Evolutionary conservation across 2,888 invertebrate species (phyloP).

Genomic region (Epinotia bilunana): DNA sequence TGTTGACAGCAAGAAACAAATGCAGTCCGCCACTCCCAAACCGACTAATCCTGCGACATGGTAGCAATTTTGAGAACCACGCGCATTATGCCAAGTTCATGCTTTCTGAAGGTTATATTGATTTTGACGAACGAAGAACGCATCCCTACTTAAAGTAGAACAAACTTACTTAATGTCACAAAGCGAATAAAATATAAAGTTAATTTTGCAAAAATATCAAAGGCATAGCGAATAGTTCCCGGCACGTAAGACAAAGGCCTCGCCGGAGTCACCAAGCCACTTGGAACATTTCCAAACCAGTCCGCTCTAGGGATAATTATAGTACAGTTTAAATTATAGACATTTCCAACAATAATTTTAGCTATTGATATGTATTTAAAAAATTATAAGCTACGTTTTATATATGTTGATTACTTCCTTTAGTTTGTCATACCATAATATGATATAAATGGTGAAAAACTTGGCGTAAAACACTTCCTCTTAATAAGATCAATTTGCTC

Average conservation of each 20-base stretch:
- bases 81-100: neutral
- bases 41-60: too few species aligned
- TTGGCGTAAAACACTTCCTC: too few species aligned
- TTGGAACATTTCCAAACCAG: slow-evolving; percentile 42
- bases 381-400: too few species aligned
- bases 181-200: slow-evolving; percentile 17
- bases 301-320: slow-evolving; percentile 22
- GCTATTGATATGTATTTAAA: neutral
- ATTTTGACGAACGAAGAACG: neutral
- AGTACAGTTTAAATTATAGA: slow-evolving; percentile 19
- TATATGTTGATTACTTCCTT: too few species aligned
- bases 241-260: slow-evolving; percentile 29
- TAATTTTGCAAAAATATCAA: slow-evolving; percentile 28
- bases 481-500: too few species aligned
- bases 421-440: too few species aligned
- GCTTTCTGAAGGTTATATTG: neutral
- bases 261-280: slow-evolving; percentile 32
- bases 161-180: neutral
- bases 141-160: neutral
- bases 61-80: too few species aligned
- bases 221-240: slow-evolving; percentile 22
- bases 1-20: too few species aligned
- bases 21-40: too few species aligned
- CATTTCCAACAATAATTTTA: neutral
- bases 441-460: too few species aligned